Evolutionary conservation across 1,140 invertebrate species (phyloP), one percentile per base, ranked within the genome.

Genomic region (Drosophila nasuta): DNA sequence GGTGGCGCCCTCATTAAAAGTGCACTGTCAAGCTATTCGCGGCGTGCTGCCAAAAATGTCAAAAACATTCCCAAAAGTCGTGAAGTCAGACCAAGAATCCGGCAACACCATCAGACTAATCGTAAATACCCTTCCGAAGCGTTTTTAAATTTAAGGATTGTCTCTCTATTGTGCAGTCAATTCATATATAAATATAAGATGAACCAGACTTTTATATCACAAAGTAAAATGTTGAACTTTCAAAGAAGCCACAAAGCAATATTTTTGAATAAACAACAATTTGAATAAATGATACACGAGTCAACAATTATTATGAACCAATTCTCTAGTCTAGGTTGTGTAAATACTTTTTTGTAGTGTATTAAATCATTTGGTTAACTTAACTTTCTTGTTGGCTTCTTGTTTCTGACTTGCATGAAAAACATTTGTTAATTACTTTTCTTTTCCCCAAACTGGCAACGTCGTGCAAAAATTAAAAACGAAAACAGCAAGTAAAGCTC

Each of bases 361-460:
- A 43, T 43, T 13, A 13, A 56, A 3, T 20, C 30, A n/a, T 2
- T 8, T 6, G 13, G 46, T 13, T 45, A 49, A 17, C 59, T 25
- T 41, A 35, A 41, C 64, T 43, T 57, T 64, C 30, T 68, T 62
- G 66, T 62, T 62, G 49, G 35, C 58, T 41, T 67, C 52, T 66
- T 74, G 60, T 58, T 71, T 79, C 74, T 67, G 45, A 69, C 52
- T 70, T 67, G 66, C 72, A 52, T 65, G 65, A 45, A 57, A 70
- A 83, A 70, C 65, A 81, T 83, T 89, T 83, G 66, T 75, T 88
- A 83, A 83, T 83, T 89, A 82, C 77, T 81, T 88, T 88, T 89
- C 20, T 15, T 10, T 20, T 30, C 38, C 7, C 62, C 6, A 20
- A n/a, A 7, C 17, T 49, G 20, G 2, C n/a, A 62, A 60, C n/a